phyloP scores from a whole-genome alignment of 2,797 vertebrate genomes.

The Nannoperca australis region DNA sequence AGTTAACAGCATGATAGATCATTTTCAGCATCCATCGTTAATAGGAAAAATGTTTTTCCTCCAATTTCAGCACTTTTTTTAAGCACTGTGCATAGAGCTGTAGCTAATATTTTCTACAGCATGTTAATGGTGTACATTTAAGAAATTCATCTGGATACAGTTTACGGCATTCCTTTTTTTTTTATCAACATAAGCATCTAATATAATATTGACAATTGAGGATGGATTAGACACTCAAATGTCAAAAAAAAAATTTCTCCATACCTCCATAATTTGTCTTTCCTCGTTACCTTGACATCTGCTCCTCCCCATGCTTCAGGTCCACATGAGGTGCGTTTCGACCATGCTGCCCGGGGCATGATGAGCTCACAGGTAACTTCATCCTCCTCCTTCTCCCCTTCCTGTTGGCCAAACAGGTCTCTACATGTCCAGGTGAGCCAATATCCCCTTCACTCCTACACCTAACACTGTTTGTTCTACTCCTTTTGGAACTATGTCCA shows the following conservation, averaged over 20 bases:
- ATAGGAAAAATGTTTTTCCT: background rate
- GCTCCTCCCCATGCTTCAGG: background rate
- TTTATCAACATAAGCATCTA: background rate
- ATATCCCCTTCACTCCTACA: background rate
- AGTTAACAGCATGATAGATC: constrained; percentile 13
- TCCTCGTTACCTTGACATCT: constrained; percentile 29
- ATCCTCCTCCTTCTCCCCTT: constrained; percentile 44
- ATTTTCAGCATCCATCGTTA: background rate
- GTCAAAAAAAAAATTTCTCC: too few relatives aligned
- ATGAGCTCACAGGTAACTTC: constrained; percentile 59
- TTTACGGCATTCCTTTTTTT: background rate
- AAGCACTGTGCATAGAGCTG: background rate
- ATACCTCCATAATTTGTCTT: constrained; percentile 12
- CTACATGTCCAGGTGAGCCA: constrained; percentile 67
- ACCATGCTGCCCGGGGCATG: constrained; percentile 39
- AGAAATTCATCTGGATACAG: background rate
- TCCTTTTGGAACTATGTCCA: background rate
- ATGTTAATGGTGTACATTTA: background rate
- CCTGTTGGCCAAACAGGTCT: constrained; percentile 63
- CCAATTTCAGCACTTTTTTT: background rate
- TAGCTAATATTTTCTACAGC: background rate
- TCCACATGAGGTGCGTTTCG: constrained; percentile 32
- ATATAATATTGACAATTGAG: background rate
- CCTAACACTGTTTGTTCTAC: background rate
- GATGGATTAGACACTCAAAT: too few relatives aligned